Evolutionary conservation across 2,113 vertebrate genomes (phyloP).

Genomic region (Leptocoma aspasia): DNA sequence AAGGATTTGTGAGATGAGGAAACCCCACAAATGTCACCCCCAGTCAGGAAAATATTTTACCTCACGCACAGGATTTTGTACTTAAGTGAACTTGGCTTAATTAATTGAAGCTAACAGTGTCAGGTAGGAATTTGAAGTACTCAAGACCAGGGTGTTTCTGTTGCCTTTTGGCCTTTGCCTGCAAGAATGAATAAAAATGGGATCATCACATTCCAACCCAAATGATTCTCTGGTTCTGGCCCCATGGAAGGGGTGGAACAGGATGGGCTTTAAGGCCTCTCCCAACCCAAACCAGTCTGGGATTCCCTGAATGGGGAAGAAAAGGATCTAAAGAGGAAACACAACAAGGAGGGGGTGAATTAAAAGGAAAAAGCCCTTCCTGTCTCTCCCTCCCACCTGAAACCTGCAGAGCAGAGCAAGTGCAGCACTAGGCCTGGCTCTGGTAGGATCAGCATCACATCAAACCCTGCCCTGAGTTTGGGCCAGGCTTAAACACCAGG

Average conservation of each 20-base stretch:
- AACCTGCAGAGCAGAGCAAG: neutral
- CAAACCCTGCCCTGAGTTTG: neutral
- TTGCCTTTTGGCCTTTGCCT: too few species aligned
- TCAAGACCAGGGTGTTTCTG: neutral
- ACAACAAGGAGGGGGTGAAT: neutral
- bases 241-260: neutral
- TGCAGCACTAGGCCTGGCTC: accelerated
- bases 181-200: neutral
- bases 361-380: neutral
- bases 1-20: neutral
- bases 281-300: neutral
- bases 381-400: neutral
- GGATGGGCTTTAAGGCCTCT: neutral
- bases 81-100: neutral
- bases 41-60: neutral
- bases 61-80: accelerated
- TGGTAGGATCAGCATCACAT: accelerated
- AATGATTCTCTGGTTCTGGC: neutral
- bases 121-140: accelerated
- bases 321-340: neutral
- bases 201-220: neutral
- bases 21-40: accelerated
- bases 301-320: neutral
- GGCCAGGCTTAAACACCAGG: neutral
- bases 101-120: accelerated